A percentile compares a stretch with the other conserved stretches of the same genome.
Evolutionary conservation across 64 coral and sea anemone genomes (phyloP).

Genomic region (Actinia equina): DNA sequence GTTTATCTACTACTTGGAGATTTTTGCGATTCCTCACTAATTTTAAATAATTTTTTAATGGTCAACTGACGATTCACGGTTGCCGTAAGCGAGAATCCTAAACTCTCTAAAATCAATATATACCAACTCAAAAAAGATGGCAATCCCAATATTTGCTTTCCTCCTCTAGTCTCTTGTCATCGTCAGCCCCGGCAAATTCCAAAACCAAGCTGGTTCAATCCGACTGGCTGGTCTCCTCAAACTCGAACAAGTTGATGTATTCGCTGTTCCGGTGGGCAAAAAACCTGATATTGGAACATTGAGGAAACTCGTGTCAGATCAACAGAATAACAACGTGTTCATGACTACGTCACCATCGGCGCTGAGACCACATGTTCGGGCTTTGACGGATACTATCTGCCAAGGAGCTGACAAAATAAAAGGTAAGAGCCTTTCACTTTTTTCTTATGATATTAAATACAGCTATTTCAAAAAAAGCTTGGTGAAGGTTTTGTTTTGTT

Average conservation of each 20-base stretch:
- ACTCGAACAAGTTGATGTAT: conserved; percentile 21
- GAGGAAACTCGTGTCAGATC: conserved; percentile 28
- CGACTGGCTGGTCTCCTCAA: conserved; percentile 28
- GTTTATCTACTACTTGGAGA: too few species aligned
- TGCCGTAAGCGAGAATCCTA: too few species aligned
- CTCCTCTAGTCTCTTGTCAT: conserved; percentile 42
- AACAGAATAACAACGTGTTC: conserved; percentile 34
- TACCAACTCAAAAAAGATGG: too few species aligned
- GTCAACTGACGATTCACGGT: too few species aligned
- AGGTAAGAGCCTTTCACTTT: background rate
- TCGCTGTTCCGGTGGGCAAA: conserved; percentile 40
- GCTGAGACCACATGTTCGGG: conserved; percentile 32
- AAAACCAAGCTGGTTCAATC: background rate
- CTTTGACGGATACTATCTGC: conserved; percentile 48
- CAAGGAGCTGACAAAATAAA: conserved; percentile 37
- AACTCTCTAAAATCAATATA: too few species aligned
- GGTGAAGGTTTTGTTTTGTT: too few species aligned
- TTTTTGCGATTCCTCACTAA: too few species aligned
- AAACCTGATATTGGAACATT: conserved; percentile 28
- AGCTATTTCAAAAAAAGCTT: too few species aligned
- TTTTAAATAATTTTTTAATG: too few species aligned
- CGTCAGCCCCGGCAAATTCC: conserved; percentile 36
- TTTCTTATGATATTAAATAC: too few species aligned
- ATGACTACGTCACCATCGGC: conserved; percentile 31
- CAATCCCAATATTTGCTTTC: background rate